phyloP scores from a whole-genome alignment of 2,797 vertebrate genomes.

The Trachops cirrhosus region DNA sequence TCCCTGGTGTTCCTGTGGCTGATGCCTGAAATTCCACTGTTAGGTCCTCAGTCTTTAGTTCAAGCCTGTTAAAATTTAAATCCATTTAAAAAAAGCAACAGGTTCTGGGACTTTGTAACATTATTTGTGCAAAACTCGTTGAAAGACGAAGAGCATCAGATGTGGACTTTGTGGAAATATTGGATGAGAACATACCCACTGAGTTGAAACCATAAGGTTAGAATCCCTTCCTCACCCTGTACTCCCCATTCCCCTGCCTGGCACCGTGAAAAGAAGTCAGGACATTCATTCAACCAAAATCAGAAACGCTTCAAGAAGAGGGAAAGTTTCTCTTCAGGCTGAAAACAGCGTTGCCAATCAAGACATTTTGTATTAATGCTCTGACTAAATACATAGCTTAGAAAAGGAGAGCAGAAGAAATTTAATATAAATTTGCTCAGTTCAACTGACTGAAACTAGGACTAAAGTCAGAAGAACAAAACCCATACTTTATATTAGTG shows the following conservation, averaged over 20 bases:
- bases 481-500: background rate
- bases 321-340: background rate
- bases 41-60: background rate
- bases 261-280: background rate
- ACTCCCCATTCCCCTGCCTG: accelerated
- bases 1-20: background rate
- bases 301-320: background rate
- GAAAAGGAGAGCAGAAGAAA: background rate
- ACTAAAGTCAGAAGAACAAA: background rate
- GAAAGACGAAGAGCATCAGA: background rate
- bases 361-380: background rate
- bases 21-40: background rate
- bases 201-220: background rate
- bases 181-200: background rate
- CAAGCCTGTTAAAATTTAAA: background rate
- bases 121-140: background rate
- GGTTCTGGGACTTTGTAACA: background rate
- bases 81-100: background rate
- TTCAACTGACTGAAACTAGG: background rate
- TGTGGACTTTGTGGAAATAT: slow-evolving; percentile 12
- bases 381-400: background rate
- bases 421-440: background rate
- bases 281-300: background rate
- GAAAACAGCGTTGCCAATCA: background rate
- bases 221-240: background rate